These are phyloP conservation scores for Meiosimyza platycephala DNA, from an alignment of 2,888 invertebrate species.

Conservation along the genomic window DNA sequence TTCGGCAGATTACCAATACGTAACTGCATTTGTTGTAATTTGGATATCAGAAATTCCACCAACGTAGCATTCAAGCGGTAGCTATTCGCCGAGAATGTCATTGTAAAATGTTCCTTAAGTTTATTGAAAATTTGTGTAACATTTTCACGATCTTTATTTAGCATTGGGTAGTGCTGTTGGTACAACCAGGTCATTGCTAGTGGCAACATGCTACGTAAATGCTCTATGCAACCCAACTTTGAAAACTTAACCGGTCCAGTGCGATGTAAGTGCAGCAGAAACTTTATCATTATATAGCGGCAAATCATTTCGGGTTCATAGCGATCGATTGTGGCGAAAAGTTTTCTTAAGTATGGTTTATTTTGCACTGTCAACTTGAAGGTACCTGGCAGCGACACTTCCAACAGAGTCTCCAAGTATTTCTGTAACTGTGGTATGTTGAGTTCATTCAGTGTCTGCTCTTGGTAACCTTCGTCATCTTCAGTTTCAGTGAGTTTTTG, in stretches of 20 bases:
- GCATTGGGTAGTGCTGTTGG: conserved; percentile 32
- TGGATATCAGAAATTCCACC: conserved; percentile 40
- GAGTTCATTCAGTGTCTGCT: conserved; percentile 33
- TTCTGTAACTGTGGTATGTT: conserved; percentile 42
- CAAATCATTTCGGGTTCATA: conserved; percentile 43
- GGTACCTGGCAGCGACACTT: conserved; percentile 24
- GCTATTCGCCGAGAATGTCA: conserved; percentile 38
- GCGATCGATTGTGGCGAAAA: conserved; percentile 39
- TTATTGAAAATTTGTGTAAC: conserved; percentile 41
- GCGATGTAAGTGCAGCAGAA: conserved; percentile 42
- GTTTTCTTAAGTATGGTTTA: conserved; percentile 41
- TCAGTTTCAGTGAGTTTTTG: conserved; percentile 37
- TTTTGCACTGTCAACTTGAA: conserved; percentile 44
- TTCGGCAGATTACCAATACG: conserved; percentile 47
- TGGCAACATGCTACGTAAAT: conserved; percentile 42
- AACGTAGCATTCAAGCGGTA: conserved; percentile 41
- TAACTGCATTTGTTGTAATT: conserved; percentile 45
- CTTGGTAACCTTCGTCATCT: conserved; percentile 38
- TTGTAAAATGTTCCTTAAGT: conserved; percentile 42
- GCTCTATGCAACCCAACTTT: conserved; percentile 38
- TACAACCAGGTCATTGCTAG: conserved; percentile 48
- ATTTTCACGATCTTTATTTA: conserved; percentile 30
- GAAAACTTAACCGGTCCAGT: conserved; percentile 40
- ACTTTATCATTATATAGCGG: conserved; percentile 47
- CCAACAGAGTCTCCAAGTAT: conserved; percentile 42